Evolutionary conservation across 2,888 invertebrate species (phyloP).

Genomic region (Caenorhabditis doughertyi): DNA sequence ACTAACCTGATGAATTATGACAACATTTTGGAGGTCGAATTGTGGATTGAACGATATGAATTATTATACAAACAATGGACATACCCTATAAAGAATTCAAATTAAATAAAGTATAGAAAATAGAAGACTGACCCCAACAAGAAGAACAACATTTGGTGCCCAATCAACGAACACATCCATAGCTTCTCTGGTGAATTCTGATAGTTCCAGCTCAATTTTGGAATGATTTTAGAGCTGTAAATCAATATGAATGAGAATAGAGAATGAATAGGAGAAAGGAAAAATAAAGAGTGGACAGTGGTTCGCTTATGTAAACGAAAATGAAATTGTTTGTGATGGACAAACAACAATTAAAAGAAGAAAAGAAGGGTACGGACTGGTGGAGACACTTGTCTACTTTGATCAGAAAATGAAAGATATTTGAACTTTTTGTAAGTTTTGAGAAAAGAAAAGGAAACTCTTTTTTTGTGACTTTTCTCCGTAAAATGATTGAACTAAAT

Average conservation of each 20-base stretch:
- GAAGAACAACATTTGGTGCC: conserved; percentile 50
- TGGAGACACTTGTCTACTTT: conserved; percentile 25
- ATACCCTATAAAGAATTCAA: conserved; percentile 44
- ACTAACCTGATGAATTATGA: conserved; percentile 44
- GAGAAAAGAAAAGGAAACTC: background rate
- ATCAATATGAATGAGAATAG: conserved; percentile 20
- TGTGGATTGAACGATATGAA: conserved; percentile 59
- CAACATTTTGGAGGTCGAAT: conserved; percentile 61
- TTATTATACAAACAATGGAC: conserved; percentile 56
- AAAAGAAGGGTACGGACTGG: conserved; percentile 27
- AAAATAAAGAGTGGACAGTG: conserved; percentile 50
- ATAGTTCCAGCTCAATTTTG: conserved; percentile 52
- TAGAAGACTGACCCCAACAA: conserved; percentile 50
- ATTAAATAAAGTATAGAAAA: conserved; percentile 1
- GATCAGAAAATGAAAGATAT: background rate
- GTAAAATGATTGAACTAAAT: too few relatives aligned
- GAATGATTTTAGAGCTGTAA: conserved; percentile 25
- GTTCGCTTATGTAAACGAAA: conserved; percentile 53
- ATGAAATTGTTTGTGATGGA: conserved; percentile 44
- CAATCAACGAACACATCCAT: conserved; percentile 55
- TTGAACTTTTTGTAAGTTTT: conserved; percentile 27
- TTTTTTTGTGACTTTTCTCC: background rate
- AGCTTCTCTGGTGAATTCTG: conserved; percentile 21
- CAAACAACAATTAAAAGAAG: conserved; percentile 37
- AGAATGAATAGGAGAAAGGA: background rate